phyloP scores from a whole-genome alignment of 2,888 invertebrate genomes.

The Mesoligia furuncula region DNA sequence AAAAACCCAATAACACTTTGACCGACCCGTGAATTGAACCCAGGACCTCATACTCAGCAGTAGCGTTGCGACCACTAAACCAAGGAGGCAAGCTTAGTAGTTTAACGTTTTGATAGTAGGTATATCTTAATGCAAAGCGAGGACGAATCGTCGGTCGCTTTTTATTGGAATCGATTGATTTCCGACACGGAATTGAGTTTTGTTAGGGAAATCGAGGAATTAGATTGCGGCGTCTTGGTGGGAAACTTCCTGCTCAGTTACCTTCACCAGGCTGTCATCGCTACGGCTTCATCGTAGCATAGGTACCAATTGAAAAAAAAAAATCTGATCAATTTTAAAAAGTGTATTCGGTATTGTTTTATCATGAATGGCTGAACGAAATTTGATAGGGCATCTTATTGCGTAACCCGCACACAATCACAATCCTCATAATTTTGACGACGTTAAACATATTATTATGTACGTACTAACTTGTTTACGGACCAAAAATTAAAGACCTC shows the following conservation, averaged over 20 bases:
- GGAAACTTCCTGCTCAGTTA: constrained; percentile 20
- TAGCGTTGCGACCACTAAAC: neutral
- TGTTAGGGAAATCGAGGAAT: constrained; percentile 1
- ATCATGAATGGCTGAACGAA: neutral
- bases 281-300: neutral
- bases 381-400: neutral
- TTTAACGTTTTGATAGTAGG: neutral
- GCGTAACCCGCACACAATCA: neutral
- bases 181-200: constrained; percentile 44
- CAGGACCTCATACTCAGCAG: neutral
- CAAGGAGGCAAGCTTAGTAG: neutral
- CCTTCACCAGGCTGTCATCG: neutral
- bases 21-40: neutral
- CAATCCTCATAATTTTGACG: neutral
- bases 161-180: constrained; percentile 40
- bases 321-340: neutral
- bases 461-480: neutral
- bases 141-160: constrained; percentile 16
- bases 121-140: neutral
- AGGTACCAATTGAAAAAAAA: neutral
- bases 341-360: no score
- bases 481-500: neutral
- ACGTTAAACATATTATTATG: neutral
- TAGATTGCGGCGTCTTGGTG: constrained; percentile 19
- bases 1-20: neutral